These are phyloP conservation scores for Drosophila melanocephala DNA, from an alignment of 2,888 invertebrate genomes.

Conservation along the genomic window DNA sequence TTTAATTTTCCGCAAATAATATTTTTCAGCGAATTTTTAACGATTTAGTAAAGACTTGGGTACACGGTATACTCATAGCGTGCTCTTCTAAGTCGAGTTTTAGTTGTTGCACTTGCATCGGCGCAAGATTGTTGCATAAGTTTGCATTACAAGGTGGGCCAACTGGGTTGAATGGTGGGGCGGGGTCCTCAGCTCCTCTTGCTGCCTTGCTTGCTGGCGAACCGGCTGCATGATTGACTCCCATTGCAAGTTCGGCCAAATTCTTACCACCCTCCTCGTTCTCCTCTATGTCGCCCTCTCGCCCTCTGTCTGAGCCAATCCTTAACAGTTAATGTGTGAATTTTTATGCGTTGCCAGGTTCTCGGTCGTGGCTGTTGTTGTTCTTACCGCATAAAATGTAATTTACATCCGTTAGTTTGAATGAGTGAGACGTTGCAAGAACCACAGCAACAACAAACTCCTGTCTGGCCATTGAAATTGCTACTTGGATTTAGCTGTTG, in stretches of 20 bases:
- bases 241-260: constrained; percentile 58
- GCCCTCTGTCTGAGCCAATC: constrained; percentile 43
- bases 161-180: constrained; percentile 20
- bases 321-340: constrained; percentile 81
- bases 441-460: constrained; percentile 12
- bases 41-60: neutral
- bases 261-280: constrained; percentile 27
- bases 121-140: constrained; percentile 77
- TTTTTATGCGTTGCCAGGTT: constrained; percentile 81
- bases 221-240: constrained; percentile 73
- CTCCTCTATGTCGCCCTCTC: constrained; percentile 8
- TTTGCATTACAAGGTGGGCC: constrained; percentile 64
- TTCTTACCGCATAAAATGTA: constrained; percentile 78
- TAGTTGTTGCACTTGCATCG: constrained; percentile 76
- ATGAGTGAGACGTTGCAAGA: constrained; percentile 51
- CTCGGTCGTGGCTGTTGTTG: constrained; percentile 63
- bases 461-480: constrained; percentile 52
- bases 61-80: constrained; percentile 7
- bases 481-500: constrained; percentile 60
- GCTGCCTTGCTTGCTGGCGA: constrained; percentile 33
- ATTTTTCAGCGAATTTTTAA: neutral
- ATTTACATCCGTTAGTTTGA: constrained; percentile 79
- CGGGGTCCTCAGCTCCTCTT: neutral
- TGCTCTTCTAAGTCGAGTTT: constrained; percentile 27
- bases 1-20: neutral